These are phyloP conservation scores for Cerastis rubricosa DNA, from an alignment of 2,888 invertebrate genomes.

Conservation along the genomic window DNA sequence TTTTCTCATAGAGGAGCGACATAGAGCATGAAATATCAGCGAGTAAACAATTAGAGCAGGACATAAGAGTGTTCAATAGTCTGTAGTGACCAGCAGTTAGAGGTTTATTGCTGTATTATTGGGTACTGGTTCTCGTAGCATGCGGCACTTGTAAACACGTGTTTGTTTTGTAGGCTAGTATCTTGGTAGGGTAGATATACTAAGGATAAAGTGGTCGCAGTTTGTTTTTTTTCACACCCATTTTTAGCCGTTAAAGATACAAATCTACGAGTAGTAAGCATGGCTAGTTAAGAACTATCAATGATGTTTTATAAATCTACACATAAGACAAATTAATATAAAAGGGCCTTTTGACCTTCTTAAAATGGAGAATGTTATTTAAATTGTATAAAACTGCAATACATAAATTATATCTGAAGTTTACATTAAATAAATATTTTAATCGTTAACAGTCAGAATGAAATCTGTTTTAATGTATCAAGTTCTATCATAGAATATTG, in stretches of 20 bases:
- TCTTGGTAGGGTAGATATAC: neutral
- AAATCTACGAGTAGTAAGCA: neutral
- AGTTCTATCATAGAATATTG: neutral
- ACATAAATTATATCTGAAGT: neutral
- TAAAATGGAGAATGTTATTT: neutral
- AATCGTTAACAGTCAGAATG: neutral
- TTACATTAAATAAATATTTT: neutral
- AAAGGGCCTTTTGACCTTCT: neutral
- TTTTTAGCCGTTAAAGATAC: neutral
- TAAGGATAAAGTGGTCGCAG: neutral
- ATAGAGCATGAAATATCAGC: conserved; percentile 36
- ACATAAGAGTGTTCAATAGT: neutral
- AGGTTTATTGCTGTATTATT: conserved; percentile 28
- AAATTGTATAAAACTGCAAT: no score
- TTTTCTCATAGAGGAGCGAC: neutral
- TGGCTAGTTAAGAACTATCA: neutral
- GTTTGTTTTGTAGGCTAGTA: neutral
- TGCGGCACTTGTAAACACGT: neutral
- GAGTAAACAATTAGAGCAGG: conserved; percentile 31
- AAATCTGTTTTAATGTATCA: neutral
- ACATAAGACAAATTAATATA: no score
- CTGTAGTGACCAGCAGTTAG: neutral
- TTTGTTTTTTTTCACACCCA: neutral
- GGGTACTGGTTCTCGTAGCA: neutral
- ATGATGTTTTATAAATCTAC: no score